These are phyloP conservation scores for Capitulum mitella DNA, from an alignment of 2,888 invertebrate species.

Conservation along the genomic window DNA sequence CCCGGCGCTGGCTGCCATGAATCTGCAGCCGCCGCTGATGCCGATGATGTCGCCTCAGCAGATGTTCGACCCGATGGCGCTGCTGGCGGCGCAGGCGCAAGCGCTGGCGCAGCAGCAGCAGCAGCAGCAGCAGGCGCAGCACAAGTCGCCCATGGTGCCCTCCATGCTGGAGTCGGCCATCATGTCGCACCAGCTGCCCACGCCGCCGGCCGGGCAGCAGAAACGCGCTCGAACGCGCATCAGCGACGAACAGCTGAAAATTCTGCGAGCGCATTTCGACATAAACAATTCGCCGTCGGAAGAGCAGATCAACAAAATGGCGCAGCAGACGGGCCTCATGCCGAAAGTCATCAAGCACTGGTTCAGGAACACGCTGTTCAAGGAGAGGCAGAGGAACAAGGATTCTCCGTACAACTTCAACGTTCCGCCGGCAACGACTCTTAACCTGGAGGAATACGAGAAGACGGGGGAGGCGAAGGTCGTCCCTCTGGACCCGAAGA, in stretches of 20 bases:
- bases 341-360: constrained; percentile 99
- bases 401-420: constrained; percentile 99
- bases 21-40: background rate
- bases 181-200: no score
- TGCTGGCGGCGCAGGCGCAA: background rate
- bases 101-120: background rate
- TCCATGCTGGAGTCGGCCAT: constrained; percentile 41
- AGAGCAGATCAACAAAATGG: constrained; percentile 97
- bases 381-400: constrained; percentile 96
- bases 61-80: background rate
- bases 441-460: no score
- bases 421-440: constrained; percentile 93
- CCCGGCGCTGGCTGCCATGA: background rate
- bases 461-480: constrained; percentile 90
- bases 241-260: constrained; percentile 96
- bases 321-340: constrained; percentile 89
- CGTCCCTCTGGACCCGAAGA: constrained; percentile 35
- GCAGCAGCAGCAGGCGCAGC: constrained; percentile 31
- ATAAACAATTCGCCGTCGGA: constrained; percentile 99
- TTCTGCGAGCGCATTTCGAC: constrained; percentile 94
- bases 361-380: constrained; percentile 98
- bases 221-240: constrained; percentile 97
- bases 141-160: constrained; percentile 56
- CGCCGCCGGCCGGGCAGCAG: constrained; percentile 70
- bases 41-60: background rate